Percentiles rank a stretch among this genome's conserved stretches.
Conservation (phyloP, 2,113 vertebrate genomes). For the Antechinus stuartii region DNA sequence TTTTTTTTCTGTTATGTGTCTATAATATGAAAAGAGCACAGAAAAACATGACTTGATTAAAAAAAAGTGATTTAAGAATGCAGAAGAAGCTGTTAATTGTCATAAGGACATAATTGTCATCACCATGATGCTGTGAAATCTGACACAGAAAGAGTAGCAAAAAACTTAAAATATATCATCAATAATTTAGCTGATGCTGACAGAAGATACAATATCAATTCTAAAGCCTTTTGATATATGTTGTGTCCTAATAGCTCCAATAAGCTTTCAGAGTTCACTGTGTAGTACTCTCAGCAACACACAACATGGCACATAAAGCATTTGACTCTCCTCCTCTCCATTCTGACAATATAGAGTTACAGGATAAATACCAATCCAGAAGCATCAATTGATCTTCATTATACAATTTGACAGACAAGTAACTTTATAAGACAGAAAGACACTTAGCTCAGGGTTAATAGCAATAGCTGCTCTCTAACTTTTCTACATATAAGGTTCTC, state of each 20-base stretch:
- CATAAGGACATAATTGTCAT: neutral
- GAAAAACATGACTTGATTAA: neutral
- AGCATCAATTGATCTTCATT: neutral
- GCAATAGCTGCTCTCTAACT: neutral
- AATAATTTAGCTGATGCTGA: neutral
- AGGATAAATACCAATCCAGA: neutral
- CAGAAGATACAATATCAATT: neutral
- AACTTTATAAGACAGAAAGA: neutral
- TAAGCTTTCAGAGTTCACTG: neutral
- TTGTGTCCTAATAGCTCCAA: neutral
- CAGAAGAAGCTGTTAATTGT: neutral
- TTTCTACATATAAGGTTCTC: neutral
- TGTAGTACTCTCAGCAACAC: neutral
- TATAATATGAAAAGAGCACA: neutral
- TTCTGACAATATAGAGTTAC: neutral
- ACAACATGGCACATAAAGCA: neutral
- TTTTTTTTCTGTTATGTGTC: neutral
- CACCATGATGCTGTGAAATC: neutral
- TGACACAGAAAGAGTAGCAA: neutral
- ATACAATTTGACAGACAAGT: neutral
- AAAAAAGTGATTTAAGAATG: neutral
- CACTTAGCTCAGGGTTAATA: neutral
- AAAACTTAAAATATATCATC: neutral
- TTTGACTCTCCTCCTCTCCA: neutral
- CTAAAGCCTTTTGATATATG: neutral